A percentile compares a stretch with the other conserved stretches of the same genome.
phyloP scores from a whole-genome alignment of 2,113 vertebrate genomes.

The Sinocyclocheilus anshuiensis region DNA sequence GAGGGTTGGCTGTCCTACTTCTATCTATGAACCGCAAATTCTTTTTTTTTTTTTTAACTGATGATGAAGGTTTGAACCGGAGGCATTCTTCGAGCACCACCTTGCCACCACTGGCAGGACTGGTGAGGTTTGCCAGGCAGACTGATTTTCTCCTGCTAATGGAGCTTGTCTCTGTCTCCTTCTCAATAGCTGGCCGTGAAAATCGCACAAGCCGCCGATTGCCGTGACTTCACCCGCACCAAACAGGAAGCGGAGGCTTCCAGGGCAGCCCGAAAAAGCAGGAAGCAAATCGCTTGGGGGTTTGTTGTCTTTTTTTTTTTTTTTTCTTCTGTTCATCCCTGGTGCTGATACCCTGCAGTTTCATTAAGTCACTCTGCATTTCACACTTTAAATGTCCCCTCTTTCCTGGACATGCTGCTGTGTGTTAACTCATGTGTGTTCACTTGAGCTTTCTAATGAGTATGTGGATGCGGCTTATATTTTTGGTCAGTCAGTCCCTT shows the following conservation, averaged over 20 bases:
- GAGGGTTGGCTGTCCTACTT: conserved; percentile 23
- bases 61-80: not conserved
- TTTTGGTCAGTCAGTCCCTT: not conserved
- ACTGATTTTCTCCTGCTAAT: conserved; percentile 67
- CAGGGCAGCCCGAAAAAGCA: conserved; percentile 85
- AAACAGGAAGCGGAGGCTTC: conserved; percentile 88
- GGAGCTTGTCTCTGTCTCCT: conserved; percentile 62
- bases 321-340: conserved; percentile 19
- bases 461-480: conserved; percentile 12
- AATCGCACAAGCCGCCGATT: conserved; percentile 90
- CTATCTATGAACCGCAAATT: conserved; percentile 11
- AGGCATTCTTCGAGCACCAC: conserved; percentile 49
- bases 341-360: conserved; percentile 32
- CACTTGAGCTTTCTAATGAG: conserved; percentile 20
- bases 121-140: conserved; percentile 55
- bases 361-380: conserved; percentile 36
- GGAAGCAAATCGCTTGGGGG: conserved; percentile 91
- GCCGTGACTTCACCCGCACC: conserved; percentile 88
- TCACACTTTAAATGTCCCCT: conserved; percentile 24
- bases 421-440: conserved; percentile 20
- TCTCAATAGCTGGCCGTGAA: conserved; percentile 84
- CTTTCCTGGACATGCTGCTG: conserved; percentile 6
- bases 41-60: not conserved
- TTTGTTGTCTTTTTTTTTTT: conserved; percentile 69
- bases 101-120: conserved; percentile 56